Base-by-base conservation (phyloP, 1,140 invertebrate species). In the Cotesia glomerata region DNA sequence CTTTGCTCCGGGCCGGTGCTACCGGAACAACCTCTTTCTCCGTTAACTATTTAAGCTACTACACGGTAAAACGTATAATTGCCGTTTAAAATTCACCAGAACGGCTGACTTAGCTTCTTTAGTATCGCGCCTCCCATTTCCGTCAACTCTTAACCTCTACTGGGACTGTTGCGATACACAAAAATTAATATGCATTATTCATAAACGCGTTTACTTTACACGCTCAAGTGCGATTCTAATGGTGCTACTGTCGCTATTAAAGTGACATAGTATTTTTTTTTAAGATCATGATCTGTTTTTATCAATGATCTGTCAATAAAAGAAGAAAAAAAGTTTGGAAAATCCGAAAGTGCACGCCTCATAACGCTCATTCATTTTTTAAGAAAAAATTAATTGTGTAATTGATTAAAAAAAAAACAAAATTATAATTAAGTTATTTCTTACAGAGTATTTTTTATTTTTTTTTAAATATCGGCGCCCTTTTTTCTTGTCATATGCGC, bases 171-270 rank as follows among this genome's bases (percentile, higher is more conserved):
- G 72, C 71, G 65, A 71, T 75, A 71, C 59, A 73, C 68, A 75
- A 75, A 75, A 75, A 75, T 75, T 75, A 75, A 73, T 73, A 75
- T 75, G 63, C 74, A 75, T 75, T 75, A 75, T 75, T 73, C 74
- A 75, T 75, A 52, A 56, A 72, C 69, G 68, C 70, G 73, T 63
- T 75, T 73, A 68, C 70, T 56, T 68, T 56, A 52, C 8, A 58
- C 36, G 14, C 16, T 14, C 13, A n/a, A 4, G 39, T 36, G 26
- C 18, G 34, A 32, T 36, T 4, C 9, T 32, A 58, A 68, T 32
- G n/a, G 16, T 14, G 52, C 26, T 26, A 26, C 26, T 26, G 26
- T 26, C 26, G 3, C 2, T 26, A 3, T 13, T 11, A n/a, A n/a
- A 39, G 16, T 58, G 7, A 35, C 36, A 35, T 5, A 11, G 13